Base-by-base conservation (phyloP, 2,113 vertebrate species). In the Malurus elegans region DNA sequence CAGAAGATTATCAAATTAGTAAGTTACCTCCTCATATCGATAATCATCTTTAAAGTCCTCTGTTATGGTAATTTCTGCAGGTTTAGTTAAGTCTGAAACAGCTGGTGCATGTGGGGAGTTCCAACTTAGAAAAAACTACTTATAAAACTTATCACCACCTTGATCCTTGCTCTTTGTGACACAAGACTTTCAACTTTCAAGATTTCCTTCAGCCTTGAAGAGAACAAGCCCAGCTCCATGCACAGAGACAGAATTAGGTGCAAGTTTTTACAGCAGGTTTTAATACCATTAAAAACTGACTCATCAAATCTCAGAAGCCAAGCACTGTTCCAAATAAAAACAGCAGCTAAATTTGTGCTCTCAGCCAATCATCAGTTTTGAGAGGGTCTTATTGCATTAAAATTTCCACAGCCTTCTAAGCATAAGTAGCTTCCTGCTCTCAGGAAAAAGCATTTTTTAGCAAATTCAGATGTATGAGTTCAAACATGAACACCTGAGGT, bases 11-110 rank as follows among this genome's bases (percentile, higher is more conserved):
- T 18, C 4, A 40, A 51, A 82, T 90, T 16, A 67, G 20, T 79
- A 80, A 82, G 90, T 97, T 98, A 98, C 98, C 96, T 99, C 98
- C 90, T 98, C 98, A 79, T 98, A 98, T 47, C 97, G 96, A 90
- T 97, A 98, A 48, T 98, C 98, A 83, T 98, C 98, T 42, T 98
- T 96, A 17, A 93, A 97, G 45, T 98, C 93, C 23, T 97, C 97
- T 29, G 95, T 96, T 94, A 98, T 29, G 18, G 96, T 93, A 44
- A 98, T 32, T 6, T 94, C 98, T 98, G 94, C 51, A 93, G 48
- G 36, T 87, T 80, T 78, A 76, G 98, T 98, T 96, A 98, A 98
- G 98, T 87, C 62, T 94, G 60, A 95, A 97, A 90, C 38, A 93
- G 76, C 81, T 88, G 90, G 84, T 54, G 42, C 32, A 76, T 7